phyloP scores from a whole-genome alignment of 2,797 vertebrate species.

The Gymnoscopelus microlampas region DNA sequence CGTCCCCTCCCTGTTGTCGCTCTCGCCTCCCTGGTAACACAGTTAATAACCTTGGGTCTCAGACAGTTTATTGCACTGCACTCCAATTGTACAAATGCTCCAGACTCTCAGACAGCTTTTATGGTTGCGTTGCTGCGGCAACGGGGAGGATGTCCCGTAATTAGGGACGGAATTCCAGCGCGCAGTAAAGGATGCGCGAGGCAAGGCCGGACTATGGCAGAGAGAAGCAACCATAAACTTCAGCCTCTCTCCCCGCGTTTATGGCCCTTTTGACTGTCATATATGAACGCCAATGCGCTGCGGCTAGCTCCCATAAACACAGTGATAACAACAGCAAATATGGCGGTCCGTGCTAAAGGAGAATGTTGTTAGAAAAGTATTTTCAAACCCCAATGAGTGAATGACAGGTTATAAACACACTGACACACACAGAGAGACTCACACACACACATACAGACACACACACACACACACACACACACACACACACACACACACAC shows the following conservation, averaged over 20 bases:
- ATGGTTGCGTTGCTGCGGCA: conserved; percentile 89
- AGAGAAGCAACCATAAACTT: conserved; percentile 84
- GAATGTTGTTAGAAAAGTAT: conserved; percentile 54
- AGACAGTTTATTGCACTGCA: conserved; percentile 87
- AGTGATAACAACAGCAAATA: conserved; percentile 80
- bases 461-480: no score
- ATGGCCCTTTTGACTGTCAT: conserved; percentile 82
- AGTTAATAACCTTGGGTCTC: conserved; percentile 86
- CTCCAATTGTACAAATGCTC: conserved; percentile 88
- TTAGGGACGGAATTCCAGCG: conserved; percentile 92
- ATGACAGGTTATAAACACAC: conserved; percentile 42
- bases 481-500: no score
- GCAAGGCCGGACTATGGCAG: conserved; percentile 74
- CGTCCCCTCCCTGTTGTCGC: conserved; percentile 68
- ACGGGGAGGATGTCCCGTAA: conserved; percentile 91
- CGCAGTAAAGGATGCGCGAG: conserved; percentile 84
- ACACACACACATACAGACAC: background rate
- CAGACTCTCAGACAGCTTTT: conserved; percentile 88
- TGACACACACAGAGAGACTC: conserved; percentile 29
- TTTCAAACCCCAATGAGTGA: conserved; percentile 55
- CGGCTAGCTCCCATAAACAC: conserved; percentile 79
- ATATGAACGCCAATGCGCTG: conserved; percentile 83
- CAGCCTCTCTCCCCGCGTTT: conserved; percentile 79
- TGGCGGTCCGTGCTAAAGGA: conserved; percentile 68
- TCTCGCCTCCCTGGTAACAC: conserved; percentile 81